Evolutionary conservation across 2,888 invertebrate species (phyloP).

Genomic region (Cartodere bifasciata): DNA sequence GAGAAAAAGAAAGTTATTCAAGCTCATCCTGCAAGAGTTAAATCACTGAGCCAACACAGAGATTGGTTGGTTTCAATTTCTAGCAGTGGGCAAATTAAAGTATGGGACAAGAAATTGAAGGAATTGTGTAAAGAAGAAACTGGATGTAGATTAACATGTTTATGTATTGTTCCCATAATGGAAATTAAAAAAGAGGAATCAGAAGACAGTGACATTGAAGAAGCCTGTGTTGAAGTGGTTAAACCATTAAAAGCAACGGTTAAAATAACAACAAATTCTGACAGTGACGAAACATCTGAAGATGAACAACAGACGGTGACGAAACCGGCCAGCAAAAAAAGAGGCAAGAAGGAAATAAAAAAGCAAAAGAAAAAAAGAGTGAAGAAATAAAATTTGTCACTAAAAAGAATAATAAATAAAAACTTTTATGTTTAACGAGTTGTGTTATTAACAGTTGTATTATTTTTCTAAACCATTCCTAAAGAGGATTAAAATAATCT

Average conservation of each 20-base stretch:
- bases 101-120: constrained; percentile 46
- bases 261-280: constrained; percentile 10
- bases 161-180: constrained; percentile 42
- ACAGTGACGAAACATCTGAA: constrained; percentile 11
- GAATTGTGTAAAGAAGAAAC: constrained; percentile 48
- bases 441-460: too few species aligned
- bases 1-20: constrained; percentile 36
- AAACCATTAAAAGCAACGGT: constrained; percentile 5
- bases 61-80: constrained; percentile 55
- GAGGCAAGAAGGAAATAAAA: too few species aligned
- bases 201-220: constrained; percentile 15
- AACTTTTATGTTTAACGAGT: too few species aligned
- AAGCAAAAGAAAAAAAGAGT: too few species aligned
- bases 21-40: constrained; percentile 55
- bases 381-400: too few species aligned
- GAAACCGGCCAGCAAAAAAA: too few species aligned
- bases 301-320: too few species aligned
- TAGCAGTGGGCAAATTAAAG: constrained; percentile 66
- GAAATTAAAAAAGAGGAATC: constrained; percentile 21
- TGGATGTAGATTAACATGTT: constrained; percentile 61
- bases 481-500: too few species aligned
- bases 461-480: too few species aligned
- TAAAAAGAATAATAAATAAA: too few species aligned
- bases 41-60: constrained; percentile 46
- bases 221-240: constrained; percentile 17